Conservation (phyloP, 2,797 vertebrate genomes). For the Enteromius afrohamiltoni region DNA sequence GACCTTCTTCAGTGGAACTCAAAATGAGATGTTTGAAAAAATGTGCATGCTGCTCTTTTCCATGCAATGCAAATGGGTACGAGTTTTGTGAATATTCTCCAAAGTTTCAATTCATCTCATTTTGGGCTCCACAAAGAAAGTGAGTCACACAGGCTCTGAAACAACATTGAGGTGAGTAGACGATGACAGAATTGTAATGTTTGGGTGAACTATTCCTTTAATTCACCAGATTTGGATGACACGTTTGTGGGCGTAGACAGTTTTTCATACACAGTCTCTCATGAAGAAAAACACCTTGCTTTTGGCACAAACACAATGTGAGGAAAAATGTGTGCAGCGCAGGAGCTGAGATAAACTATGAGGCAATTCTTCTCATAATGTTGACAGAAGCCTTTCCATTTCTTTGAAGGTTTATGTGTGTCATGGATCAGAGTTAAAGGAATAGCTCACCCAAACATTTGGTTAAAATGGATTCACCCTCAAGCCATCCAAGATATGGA, state of each 20-base stretch:
- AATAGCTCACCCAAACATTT: background rate
- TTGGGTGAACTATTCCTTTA: background rate
- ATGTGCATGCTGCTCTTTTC: background rate
- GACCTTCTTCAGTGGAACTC: background rate
- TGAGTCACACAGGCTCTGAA: background rate
- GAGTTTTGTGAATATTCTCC: background rate
- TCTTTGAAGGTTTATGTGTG: background rate
- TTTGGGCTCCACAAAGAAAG: background rate
- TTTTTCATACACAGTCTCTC: background rate
- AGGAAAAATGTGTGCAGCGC: conserved; percentile 11
- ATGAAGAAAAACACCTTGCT: background rate
- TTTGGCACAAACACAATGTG: background rate
- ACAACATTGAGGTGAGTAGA: background rate
- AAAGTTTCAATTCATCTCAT: background rate
- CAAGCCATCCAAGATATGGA: background rate
- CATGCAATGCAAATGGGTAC: background rate
- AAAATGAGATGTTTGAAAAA: background rate
- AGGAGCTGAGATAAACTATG: background rate
- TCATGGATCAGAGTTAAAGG: background rate
- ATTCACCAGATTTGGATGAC: background rate
- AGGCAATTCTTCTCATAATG: background rate
- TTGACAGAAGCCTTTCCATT: conserved; percentile 17
- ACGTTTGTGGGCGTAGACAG: background rate
- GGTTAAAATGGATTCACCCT: background rate
- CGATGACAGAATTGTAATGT: background rate